Evolutionary conservation across 2,113 vertebrate genomes (phyloP).

Genomic region (Chamaetylas fuelleborni): DNA sequence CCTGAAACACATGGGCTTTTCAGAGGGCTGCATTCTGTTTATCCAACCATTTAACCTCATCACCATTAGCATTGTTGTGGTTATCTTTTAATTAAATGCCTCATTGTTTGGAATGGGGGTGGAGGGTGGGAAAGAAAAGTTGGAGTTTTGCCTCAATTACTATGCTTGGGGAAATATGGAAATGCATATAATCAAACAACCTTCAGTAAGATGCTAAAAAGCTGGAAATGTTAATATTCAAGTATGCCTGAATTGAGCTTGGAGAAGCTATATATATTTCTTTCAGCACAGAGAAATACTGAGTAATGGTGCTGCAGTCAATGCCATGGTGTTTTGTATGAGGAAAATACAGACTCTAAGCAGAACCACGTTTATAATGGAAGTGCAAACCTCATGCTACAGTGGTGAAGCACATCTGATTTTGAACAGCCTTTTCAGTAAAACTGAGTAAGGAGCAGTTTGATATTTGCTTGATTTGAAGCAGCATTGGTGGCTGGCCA

Average conservation of each 20-base stretch:
- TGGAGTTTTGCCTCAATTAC: slow-evolving; percentile 15
- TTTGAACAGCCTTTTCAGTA: slow-evolving; percentile 34
- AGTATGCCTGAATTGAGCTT: neutral
- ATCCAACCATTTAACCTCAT: slow-evolving; percentile 56
- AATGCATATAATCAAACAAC: neutral
- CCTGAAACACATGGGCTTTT: slow-evolving; percentile 37
- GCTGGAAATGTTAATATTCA: neutral
- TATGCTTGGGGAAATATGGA: neutral
- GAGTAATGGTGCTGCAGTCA: neutral
- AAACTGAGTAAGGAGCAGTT: slow-evolving; percentile 9
- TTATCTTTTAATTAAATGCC: slow-evolving; percentile 41
- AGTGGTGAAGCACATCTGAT: neutral
- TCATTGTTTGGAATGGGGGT: slow-evolving; percentile 23
- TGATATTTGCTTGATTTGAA: slow-evolving; percentile 35
- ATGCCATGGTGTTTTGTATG: neutral
- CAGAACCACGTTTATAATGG: neutral
- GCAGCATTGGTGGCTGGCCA: slow-evolving; percentile 10
- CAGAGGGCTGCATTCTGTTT: slow-evolving; percentile 44
- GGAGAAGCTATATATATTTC: neutral
- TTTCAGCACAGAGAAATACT: neutral
- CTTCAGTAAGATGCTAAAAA: neutral
- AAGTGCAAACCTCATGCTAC: neutral
- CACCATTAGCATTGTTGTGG: slow-evolving; percentile 45
- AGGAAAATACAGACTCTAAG: neutral
- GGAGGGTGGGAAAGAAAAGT: slow-evolving; percentile 32